These are phyloP conservation scores for Anorthoa munda DNA, from an alignment of 2,888 invertebrate genomes.

Conservation along the genomic window DNA sequence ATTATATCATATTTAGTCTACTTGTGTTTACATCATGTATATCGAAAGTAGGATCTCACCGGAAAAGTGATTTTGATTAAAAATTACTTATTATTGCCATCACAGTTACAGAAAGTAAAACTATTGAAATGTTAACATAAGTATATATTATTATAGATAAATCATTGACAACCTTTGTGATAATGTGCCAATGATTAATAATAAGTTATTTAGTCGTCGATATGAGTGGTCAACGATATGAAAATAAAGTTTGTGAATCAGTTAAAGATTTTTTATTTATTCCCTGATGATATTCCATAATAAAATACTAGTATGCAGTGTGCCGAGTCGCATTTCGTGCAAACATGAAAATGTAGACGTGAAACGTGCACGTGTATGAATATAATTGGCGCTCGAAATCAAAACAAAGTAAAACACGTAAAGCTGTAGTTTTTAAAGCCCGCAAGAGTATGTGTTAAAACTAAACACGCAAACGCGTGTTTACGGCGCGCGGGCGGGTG, in stretches of 20 bases:
- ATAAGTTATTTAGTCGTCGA: constrained; percentile 76
- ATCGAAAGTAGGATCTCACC: constrained; percentile 67
- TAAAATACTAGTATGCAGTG: not conserved
- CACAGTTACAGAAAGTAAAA: constrained; percentile 66
- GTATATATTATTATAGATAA: constrained; percentile 68
- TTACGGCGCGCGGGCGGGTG: constrained; percentile 69
- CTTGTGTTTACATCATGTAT: constrained; percentile 55
- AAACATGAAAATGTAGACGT: constrained; percentile 52
- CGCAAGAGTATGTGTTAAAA: constrained; percentile 79
- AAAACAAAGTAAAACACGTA: constrained; percentile 83
- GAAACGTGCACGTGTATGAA: constrained; percentile 64
- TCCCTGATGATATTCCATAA: not conserved
- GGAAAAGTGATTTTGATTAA: constrained; percentile 65
- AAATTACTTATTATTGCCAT: constrained; percentile 71
- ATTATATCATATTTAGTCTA: constrained; percentile 61
- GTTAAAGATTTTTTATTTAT: constrained; percentile 44
- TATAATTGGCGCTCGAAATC: constrained; percentile 78
- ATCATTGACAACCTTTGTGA: constrained; percentile 91
- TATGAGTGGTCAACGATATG: constrained; percentile 68
- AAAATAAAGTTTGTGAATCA: constrained; percentile 73
- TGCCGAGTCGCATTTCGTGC: constrained; percentile 22
- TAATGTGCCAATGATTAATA: constrained; percentile 91
- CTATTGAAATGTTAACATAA: constrained; percentile 62
- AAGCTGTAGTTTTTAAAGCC: constrained; percentile 82
- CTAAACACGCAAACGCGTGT: constrained; percentile 76